These are phyloP conservation scores for Planococcus citri DNA, from an alignment of 1,140 invertebrate genomes.

Conservation along the genomic window DNA sequence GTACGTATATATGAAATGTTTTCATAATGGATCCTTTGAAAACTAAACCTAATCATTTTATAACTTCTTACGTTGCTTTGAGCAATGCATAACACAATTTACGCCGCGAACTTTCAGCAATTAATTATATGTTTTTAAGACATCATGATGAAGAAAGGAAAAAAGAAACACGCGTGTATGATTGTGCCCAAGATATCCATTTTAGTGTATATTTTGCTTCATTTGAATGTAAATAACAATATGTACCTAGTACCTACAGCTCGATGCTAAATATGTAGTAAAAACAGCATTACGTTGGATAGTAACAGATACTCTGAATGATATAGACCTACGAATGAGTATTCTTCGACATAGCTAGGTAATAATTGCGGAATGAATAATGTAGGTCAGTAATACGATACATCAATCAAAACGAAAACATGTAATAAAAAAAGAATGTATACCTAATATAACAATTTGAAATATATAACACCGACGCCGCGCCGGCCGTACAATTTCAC, in stretches of 20 bases:
- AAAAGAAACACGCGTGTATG: too few relatives aligned
- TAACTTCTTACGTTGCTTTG: not conserved
- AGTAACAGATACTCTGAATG: too few relatives aligned
- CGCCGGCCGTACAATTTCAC: not conserved
- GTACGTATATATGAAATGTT: not conserved
- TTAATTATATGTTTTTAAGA: not conserved
- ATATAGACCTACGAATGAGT: too few relatives aligned
- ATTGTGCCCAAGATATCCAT: too few relatives aligned
- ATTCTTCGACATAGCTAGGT: too few relatives aligned
- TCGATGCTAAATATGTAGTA: too few relatives aligned
- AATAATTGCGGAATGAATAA: not conserved
- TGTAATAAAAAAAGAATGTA: too few relatives aligned
- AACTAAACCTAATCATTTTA: not conserved
- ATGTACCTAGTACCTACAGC: too few relatives aligned
- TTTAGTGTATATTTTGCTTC: too few relatives aligned
- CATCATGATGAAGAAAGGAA: not conserved
- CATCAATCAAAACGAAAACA: not conserved
- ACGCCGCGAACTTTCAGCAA: not conserved
- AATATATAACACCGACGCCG: not conserved
- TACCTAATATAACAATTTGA: not conserved
- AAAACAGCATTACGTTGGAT: too few relatives aligned
- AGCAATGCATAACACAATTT: not conserved
- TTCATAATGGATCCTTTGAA: not conserved
- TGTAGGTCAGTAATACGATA: not conserved
- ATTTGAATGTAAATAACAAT: too few relatives aligned